These are phyloP conservation scores for Periphyllus acericola DNA, from an alignment of 2,888 invertebrate species.

Conservation along the genomic window DNA sequence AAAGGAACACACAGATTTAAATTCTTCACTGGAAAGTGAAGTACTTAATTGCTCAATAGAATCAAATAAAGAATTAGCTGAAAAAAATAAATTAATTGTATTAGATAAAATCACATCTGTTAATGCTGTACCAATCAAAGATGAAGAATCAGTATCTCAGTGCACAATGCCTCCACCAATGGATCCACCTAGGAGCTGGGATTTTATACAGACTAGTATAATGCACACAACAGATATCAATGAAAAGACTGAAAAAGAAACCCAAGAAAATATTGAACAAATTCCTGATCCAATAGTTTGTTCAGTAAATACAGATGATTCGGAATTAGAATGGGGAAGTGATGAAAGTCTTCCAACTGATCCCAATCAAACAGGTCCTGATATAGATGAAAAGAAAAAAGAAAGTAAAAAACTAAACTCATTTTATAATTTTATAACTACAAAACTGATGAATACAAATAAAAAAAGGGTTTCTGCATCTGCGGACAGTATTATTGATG, in stretches of 20 bases:
- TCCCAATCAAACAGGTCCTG: constrained; percentile 46
- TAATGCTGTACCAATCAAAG: constrained; percentile 65
- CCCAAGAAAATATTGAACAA: constrained; percentile 36
- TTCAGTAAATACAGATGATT: constrained; percentile 53
- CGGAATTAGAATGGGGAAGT: constrained; percentile 60
- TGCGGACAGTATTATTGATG: constrained; percentile 48
- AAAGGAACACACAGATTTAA: constrained; percentile 1
- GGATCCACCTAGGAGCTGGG: constrained; percentile 67
- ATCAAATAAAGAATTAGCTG: constrained; percentile 25
- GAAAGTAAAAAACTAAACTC: constrained; percentile 42
- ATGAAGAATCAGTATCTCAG: constrained; percentile 58
- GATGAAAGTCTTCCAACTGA: constrained; percentile 59
- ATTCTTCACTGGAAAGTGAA: neutral
- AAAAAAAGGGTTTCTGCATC: constrained; percentile 53
- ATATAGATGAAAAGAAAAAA: constrained; percentile 12
- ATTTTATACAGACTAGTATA: constrained; percentile 66
- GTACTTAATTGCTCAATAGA: neutral
- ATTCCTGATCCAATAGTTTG: constrained; percentile 55
- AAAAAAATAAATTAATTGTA: constrained; percentile 32
- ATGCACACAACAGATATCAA: constrained; percentile 54
- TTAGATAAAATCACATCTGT: constrained; percentile 62
- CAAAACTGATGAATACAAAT: constrained; percentile 42
- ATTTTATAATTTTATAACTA: constrained; percentile 55
- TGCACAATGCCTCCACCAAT: constrained; percentile 66
- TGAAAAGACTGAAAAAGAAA: constrained; percentile 38